These are phyloP conservation scores for Apoderus coryli DNA, from an alignment of 2,888 invertebrate species.

Conservation along the genomic window DNA sequence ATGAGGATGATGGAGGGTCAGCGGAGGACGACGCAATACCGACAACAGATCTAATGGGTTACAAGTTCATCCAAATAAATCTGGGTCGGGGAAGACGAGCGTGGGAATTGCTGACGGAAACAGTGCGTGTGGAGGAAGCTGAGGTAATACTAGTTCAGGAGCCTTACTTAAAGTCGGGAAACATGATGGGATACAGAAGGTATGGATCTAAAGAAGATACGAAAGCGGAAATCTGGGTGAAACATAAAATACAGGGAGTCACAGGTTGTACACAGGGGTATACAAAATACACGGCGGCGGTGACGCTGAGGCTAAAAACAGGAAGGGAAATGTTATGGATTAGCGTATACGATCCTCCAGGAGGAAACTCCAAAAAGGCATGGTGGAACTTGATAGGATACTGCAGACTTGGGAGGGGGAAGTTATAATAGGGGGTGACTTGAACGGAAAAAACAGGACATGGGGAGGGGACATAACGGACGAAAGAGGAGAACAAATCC, in stretches of 20 bases:
- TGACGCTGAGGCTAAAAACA: no score
- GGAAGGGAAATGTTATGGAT: not conserved
- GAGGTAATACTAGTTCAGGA: not conserved
- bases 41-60: not conserved
- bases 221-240: no score
- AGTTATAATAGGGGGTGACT: not conserved
- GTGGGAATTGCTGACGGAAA: not conserved
- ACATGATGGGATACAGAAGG: not conserved
- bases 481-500: not conserved
- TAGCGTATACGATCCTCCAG: not conserved
- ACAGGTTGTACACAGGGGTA: no score
- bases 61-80: not conserved
- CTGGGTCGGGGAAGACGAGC: not conserved
- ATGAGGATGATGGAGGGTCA: not conserved
- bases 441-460: not conserved
- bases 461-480: not conserved
- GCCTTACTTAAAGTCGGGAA: not conserved
- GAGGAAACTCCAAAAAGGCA: no score
- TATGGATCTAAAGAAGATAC: no score
- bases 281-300: no score
- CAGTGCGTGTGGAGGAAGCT: not conserved
- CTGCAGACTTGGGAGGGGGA: conserved; percentile 1
- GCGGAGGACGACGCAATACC: not conserved
- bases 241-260: no score
- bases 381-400: no score